Percentiles rank a stretch among this genome's conserved stretches.
Conservation (phyloP, 2,888 invertebrate genomes). For the Balanococcus diminutus region DNA sequence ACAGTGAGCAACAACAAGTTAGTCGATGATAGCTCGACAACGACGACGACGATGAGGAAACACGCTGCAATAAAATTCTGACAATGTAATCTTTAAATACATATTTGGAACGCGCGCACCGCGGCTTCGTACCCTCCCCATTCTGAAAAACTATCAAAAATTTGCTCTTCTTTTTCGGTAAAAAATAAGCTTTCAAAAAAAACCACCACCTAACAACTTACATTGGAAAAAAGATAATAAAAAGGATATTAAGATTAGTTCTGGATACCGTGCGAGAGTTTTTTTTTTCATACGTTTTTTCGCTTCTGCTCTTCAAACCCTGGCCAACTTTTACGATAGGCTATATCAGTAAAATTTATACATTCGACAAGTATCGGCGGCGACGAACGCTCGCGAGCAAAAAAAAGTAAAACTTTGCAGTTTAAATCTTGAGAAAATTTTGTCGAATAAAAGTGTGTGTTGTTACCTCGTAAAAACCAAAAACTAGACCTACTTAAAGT, state of each 20-base stretch:
- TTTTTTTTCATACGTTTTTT: neutral
- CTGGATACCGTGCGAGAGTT: neutral
- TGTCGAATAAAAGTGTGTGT: conserved; percentile 54
- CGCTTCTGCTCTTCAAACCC: neutral
- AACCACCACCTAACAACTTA: neutral
- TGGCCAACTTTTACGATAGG: conserved; percentile 48
- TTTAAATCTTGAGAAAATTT: conserved; percentile 50
- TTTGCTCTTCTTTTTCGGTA: neutral
- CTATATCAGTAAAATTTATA: conserved; percentile 51
- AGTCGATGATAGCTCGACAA: conserved; percentile 4
- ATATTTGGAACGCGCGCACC: neutral
- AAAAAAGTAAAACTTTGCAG: conserved; percentile 45
- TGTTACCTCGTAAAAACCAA: conserved; percentile 53
- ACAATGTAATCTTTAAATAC: conserved; percentile 52
- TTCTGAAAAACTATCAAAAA: neutral
- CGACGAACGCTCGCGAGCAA: neutral
- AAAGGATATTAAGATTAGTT: conserved; percentile 38
- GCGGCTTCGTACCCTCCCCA: neutral
- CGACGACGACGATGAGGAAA: conserved; percentile 34
- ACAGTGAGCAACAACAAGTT: conserved; percentile 50
- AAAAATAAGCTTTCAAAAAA: neutral
- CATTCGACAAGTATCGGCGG: neutral
- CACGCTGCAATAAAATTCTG: conserved; percentile 47
- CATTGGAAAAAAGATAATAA: conserved; percentile 40
- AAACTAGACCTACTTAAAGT: conserved; percentile 51